Evolutionary conservation across 2,797 vertebrate species (phyloP).

Genomic region (Anolis apletophallus): DNA sequence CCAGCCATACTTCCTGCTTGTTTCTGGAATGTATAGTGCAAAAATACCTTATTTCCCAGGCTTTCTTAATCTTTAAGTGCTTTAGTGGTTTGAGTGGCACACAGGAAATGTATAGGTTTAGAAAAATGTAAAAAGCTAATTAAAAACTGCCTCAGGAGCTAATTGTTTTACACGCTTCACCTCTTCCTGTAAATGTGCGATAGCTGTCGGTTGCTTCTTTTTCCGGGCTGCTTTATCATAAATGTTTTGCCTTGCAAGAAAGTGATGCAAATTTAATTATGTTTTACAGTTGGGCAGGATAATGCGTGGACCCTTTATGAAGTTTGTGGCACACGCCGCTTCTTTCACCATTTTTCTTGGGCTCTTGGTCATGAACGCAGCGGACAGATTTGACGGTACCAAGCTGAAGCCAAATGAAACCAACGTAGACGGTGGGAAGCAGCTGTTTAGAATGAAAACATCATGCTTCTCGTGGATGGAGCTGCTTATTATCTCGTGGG

Average conservation of each 20-base stretch:
- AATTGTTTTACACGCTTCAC: background rate
- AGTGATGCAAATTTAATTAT: conserved; percentile 40
- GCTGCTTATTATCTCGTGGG: conserved; percentile 96
- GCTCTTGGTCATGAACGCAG: conserved; percentile 95
- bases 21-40: too few relatives aligned
- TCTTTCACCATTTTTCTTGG: conserved; percentile 98
- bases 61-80: background rate
- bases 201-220: background rate
- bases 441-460: conserved; percentile 96
- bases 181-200: background rate
- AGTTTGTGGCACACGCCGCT: conserved; percentile 97
- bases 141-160: background rate
- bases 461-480: conserved; percentile 99
- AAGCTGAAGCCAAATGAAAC: conserved; percentile 92
- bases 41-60: too few relatives aligned
- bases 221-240: conserved; percentile 25
- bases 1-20: too few relatives aligned
- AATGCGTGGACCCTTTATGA: conserved; percentile 97
- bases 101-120: background rate
- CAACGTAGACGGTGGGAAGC: conserved; percentile 85
- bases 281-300: conserved; percentile 90
- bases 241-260: conserved; percentile 20
- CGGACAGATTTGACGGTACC: conserved; percentile 95
- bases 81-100: background rate
- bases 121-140: background rate